Evolutionary conservation across 1,140 invertebrate species (phyloP), one percentile per base, ranked within the genome.

Genomic region (Chironomus striatipennis): DNA sequence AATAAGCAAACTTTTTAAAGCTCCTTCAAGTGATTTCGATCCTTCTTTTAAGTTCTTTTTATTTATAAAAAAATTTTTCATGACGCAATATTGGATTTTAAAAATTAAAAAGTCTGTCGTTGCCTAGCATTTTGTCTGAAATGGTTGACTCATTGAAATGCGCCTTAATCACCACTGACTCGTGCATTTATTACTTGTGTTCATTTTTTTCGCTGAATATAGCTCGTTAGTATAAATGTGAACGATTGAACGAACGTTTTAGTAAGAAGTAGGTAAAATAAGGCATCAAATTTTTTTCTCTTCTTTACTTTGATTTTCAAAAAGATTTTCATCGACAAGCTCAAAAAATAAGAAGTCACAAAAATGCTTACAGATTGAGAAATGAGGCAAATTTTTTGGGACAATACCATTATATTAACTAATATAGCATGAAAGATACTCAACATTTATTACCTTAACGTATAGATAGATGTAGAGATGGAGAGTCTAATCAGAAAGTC

Each of bases 11-110:
- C 24, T 34, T 12, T 57, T 57, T 57, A 57, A 57, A 57, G 47
- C 47, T 57, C 47, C n/a, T 57, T 57, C 47, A 57, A 57, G 47
- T 57, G 47, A 57, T 57, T n/a, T 57, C n/a, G 47, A 57, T 57
- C 47, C 47, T 10, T 57, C 47, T 57, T 57, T 34, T 34, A 10
- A n/a, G 12, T 57, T 57, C 47, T 57, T 57, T n/a, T 57, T n/a
- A 47, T 34, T 34, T 34, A 2, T n/a, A n/a, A n/a, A 34, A 5
- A 34, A 34, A 34, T 34, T 34, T 34, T 34, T 34, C 5, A 2
- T 34, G 24, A 34, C 24, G 24, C 24, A 34, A 34, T 34, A 34
- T 34, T 34, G 24, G 24, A 34, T 5, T 2, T 34, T 1, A 34
- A 34, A 34, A 34, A 34, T 34, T 34, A 34, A 5, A 34, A 5